Conservation (phyloP, 2,113 vertebrate species). For the Phycodurus eques region DNA sequence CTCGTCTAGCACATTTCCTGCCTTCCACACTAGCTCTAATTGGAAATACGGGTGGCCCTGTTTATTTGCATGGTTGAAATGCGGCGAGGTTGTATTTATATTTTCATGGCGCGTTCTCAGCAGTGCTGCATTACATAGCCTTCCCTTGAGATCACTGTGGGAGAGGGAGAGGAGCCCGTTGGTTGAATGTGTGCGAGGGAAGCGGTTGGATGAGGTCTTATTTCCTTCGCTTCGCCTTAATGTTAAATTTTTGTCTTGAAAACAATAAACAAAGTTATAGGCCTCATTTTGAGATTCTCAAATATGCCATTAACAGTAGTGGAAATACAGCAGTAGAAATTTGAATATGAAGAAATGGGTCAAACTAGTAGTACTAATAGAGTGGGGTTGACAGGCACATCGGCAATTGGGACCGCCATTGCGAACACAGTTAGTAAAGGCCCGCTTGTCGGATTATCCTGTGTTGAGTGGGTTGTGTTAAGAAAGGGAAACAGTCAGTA, state of each 20-base stretch:
- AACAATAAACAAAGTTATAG: not conserved
- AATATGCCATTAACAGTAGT: not conserved
- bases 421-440: not conserved
- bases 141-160: constrained; percentile 69
- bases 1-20: constrained; percentile 88
- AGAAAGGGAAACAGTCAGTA: too few relatives aligned
- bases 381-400: too few relatives aligned
- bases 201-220: constrained; percentile 29
- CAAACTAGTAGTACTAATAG: not conserved
- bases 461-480: too few relatives aligned
- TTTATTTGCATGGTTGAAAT: constrained; percentile 99
- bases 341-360: not conserved
- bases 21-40: constrained; percentile 91
- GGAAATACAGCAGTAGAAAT: not conserved
- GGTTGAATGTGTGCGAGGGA: constrained; percentile 11
- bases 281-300: not conserved
- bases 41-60: constrained; percentile 99
- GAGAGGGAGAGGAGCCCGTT: constrained; percentile 38
- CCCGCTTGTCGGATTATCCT: not conserved
- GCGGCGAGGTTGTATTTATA: constrained; percentile 89
- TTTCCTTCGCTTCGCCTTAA: constrained; percentile 13
- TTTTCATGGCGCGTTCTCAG: constrained; percentile 97
- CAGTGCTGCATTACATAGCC: constrained; percentile 87
- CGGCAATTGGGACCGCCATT: too few relatives aligned
- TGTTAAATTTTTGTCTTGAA: constrained; percentile 1